Conservation (phyloP, 1,140 invertebrate genomes). For the Catajapyx aquilonaris region DNA sequence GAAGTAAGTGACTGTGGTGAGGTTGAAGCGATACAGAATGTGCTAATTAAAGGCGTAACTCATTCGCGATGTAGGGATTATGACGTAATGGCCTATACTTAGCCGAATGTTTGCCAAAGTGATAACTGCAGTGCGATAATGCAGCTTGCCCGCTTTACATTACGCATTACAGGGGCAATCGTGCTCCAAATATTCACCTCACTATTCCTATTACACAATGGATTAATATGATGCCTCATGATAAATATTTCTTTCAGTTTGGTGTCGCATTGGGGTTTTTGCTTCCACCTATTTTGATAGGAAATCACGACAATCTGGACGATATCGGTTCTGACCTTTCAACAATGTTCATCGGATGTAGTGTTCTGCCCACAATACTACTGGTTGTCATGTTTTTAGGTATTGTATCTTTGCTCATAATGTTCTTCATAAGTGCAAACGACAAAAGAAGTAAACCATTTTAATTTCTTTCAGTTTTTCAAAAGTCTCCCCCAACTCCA, state of each 20-base stretch:
- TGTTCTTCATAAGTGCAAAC: too few relatives aligned
- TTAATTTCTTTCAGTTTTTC: constrained; percentile 42
- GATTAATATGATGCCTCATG: not conserved
- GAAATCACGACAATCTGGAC: constrained; percentile 12
- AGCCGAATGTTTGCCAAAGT: not conserved
- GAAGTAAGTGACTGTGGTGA: constrained; percentile 24
- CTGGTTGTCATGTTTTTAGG: too few relatives aligned
- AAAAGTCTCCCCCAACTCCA: constrained; percentile 48
- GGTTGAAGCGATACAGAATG: not conserved
- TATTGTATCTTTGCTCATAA: too few relatives aligned
- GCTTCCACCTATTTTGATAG: constrained; percentile 31
- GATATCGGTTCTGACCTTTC: too few relatives aligned
- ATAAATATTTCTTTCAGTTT: constrained; percentile 20
- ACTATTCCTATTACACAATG: constrained; percentile 3
- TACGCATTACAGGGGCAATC: constrained; percentile 8
- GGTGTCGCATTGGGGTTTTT: constrained; percentile 39
- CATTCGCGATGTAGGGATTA: not conserved
- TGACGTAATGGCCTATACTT: too few relatives aligned
- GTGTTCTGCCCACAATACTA: too few relatives aligned
- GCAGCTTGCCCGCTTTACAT: not conserved
- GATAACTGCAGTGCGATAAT: not conserved
- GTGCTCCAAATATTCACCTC: not conserved
- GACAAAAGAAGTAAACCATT: too few relatives aligned
- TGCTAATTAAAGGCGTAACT: not conserved
- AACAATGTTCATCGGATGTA: too few relatives aligned